A percentile compares a stretch with the other conserved stretches of the same genome.
These are phyloP conservation scores for Puffinus mauretanicus DNA, from an alignment of 2,113 vertebrate genomes.

Conservation along the genomic window DNA sequence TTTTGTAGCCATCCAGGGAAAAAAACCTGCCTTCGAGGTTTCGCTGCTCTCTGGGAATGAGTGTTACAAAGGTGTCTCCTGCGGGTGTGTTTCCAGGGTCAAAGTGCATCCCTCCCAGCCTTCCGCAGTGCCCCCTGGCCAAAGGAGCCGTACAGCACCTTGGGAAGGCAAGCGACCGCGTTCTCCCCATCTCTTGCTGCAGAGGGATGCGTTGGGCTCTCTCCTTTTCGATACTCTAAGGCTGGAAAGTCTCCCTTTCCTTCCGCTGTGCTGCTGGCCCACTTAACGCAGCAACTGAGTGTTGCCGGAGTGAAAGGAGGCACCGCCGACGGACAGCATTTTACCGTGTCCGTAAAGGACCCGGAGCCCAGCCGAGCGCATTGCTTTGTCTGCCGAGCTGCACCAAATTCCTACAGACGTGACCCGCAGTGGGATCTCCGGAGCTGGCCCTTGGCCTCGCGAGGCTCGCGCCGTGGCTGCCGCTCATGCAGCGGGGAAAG, in stretches of 20 bases:
- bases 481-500: neutral
- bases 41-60: neutral
- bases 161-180: neutral
- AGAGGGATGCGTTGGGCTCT: neutral
- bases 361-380: neutral
- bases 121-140: constrained; percentile 18
- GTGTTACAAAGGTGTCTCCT: neutral
- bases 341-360: neutral
- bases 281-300: accelerated
- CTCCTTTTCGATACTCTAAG: neutral
- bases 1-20: neutral
- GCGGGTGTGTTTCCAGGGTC: constrained; percentile 56
- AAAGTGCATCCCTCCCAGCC: constrained; percentile 34
- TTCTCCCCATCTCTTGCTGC: neutral
- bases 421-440: neutral
- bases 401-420: neutral
- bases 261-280: neutral
- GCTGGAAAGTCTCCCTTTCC: neutral
- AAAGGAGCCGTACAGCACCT: neutral
- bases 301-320: accelerated
- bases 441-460: neutral
- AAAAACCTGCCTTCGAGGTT: neutral
- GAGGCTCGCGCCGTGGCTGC: neutral
- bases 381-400: neutral
- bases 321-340: accelerated